These are phyloP conservation scores for Morone chrysops DNA, from an alignment of 2,113 vertebrate genomes.

Conservation along the genomic window DNA sequence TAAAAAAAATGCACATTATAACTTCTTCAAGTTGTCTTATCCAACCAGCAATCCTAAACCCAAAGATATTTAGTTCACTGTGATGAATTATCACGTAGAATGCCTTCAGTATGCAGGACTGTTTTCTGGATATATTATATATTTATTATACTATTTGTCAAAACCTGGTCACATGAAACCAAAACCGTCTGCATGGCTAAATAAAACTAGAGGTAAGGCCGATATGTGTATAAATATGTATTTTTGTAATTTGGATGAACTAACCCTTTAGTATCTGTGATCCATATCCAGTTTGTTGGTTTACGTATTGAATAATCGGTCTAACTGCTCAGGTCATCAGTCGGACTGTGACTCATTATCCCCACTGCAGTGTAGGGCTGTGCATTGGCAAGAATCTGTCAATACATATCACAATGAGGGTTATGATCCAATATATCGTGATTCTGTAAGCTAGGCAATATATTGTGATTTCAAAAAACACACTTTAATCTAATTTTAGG, in stretches of 20 bases:
- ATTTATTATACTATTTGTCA: neutral
- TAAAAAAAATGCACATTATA: neutral
- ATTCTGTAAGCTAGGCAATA: too few relatives aligned
- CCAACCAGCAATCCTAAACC: neutral
- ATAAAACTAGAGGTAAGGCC: neutral
- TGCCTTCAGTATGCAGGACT: too few relatives aligned
- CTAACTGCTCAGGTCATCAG: neutral
- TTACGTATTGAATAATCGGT: neutral
- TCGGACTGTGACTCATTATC: neutral
- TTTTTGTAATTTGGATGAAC: neutral
- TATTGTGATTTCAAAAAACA: too few relatives aligned
- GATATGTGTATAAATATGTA: neutral
- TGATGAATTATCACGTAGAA: neutral
- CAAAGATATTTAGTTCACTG: neutral
- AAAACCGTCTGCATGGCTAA: neutral
- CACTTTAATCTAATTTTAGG: too few relatives aligned
- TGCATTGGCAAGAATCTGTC: too few relatives aligned
- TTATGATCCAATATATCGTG: too few relatives aligned
- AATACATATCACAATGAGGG: too few relatives aligned
- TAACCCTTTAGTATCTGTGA: neutral
- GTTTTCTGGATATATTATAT: neutral
- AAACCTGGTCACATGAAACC: neutral
- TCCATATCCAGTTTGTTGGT: neutral
- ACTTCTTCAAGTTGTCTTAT: too few relatives aligned
- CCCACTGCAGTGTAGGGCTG: neutral